These are phyloP conservation scores for Choristoneura rosaceana DNA, from an alignment of 2,888 invertebrate genomes.

Conservation along the genomic window DNA sequence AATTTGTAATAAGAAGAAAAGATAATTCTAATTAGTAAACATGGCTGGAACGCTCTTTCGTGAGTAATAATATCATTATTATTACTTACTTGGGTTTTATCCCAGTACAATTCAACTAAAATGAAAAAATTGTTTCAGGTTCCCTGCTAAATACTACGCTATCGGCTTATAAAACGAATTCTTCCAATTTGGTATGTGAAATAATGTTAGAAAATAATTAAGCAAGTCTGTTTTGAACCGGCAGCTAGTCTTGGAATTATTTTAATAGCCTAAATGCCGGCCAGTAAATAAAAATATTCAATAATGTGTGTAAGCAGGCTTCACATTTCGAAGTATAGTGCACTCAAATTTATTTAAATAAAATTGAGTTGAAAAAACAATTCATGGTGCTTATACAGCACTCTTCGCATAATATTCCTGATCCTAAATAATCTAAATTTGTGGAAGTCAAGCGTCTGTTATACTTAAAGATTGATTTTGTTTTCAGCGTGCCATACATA, in stretches of 20 bases:
- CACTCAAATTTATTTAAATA: too few species aligned
- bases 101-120: slow-evolving; percentile 24
- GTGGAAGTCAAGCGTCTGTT: too few species aligned
- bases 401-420: too few species aligned
- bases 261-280: not conserved
- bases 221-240: not conserved
- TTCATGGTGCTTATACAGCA: too few species aligned
- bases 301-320: too few species aligned
- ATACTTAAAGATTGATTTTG: not conserved
- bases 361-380: too few species aligned
- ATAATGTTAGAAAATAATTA: not conserved
- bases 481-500: slow-evolving; percentile 81
- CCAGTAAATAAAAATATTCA: too few species aligned
- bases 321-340: too few species aligned
- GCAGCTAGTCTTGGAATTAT: not conserved
- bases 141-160: slow-evolving; percentile 64
- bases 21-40: not conserved
- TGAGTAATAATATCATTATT: slow-evolving; percentile 52
- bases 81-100: slow-evolving; percentile 9
- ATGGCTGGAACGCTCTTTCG: slow-evolving; percentile 75
- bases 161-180: slow-evolving; percentile 61
- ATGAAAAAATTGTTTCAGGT: slow-evolving; percentile 58
- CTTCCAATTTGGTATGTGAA: slow-evolving; percentile 65
- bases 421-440: too few species aligned
- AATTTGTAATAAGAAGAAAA: not conserved